phyloP scores from a whole-genome alignment of 2,113 vertebrate genomes.

The Sorex fumeus region DNA sequence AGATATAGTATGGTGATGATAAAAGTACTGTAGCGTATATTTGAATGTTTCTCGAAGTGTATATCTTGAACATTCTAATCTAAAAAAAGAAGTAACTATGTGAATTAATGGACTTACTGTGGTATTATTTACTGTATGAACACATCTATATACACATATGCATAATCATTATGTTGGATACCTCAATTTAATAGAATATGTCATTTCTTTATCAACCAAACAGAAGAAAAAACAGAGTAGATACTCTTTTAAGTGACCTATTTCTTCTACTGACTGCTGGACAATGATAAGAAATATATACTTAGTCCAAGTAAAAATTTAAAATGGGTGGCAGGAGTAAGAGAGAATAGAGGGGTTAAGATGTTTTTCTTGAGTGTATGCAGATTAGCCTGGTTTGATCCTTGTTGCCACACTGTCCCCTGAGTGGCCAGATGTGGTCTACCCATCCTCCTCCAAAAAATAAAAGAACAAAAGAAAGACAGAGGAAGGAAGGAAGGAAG shows the following conservation, averaged over 20 bases:
- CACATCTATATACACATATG: background rate
- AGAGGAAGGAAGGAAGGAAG: no score
- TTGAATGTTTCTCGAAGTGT: background rate
- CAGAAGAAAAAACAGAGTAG: background rate
- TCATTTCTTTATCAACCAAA: background rate
- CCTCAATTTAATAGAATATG: background rate
- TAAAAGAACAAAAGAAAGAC: no score
- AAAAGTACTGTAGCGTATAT: background rate
- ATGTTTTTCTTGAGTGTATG: no score
- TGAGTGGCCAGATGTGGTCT: no score
- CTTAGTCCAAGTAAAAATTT: background rate
- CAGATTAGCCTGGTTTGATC: no score
- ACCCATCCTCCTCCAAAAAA: no score
- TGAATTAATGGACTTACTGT: background rate
- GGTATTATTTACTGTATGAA: background rate
- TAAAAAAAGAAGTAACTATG: background rate
- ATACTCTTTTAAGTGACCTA: background rate
- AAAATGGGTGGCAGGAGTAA: background rate
- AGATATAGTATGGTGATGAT: background rate
- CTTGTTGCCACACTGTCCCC: no score
- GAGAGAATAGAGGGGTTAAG: no score
- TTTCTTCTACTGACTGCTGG: background rate
- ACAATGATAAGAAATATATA: background rate
- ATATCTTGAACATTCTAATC: conserved; percentile 3
- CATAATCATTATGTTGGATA: background rate